Evolutionary conservation across 1,140 invertebrate genomes (phyloP).

Genomic region (Ptiloglossa arizonensis): DNA sequence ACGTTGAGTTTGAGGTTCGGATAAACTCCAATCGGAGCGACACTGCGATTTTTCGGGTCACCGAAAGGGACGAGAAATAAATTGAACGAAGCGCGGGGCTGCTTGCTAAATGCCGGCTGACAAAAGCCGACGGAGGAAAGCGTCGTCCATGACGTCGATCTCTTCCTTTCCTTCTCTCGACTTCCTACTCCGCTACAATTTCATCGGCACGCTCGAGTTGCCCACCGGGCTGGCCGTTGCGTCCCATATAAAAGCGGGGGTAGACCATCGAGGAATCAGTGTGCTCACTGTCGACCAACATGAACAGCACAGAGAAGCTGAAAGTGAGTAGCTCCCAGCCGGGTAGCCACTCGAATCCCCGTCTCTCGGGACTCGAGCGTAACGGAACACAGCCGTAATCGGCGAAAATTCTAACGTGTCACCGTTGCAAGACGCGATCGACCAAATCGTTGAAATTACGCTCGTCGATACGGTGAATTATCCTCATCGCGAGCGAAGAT

Average conservation of each 20-base stretch:
- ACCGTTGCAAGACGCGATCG: neutral
- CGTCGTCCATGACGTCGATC: constrained; percentile 49
- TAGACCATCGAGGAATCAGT: constrained; percentile 72
- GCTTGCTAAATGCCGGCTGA: constrained; percentile 39
- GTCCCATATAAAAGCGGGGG: constrained; percentile 77
- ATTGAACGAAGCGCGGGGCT: constrained; percentile 22
- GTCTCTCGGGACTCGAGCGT: constrained; percentile 31
- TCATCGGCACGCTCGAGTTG: constrained; percentile 71
- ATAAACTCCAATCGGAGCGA: too few relatives aligned
- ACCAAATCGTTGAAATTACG: neutral
- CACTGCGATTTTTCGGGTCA: too few relatives aligned
- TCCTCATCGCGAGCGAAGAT: neutral
- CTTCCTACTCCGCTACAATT: constrained; percentile 72
- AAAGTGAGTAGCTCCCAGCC: constrained; percentile 77
- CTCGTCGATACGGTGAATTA: neutral
- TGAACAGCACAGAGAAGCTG: constrained; percentile 79
- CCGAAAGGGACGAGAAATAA: constrained; percentile 34
- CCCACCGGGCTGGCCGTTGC: constrained; percentile 52
- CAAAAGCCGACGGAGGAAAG: constrained; percentile 59
- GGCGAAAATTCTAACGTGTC: constrained; percentile 22
- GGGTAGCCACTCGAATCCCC: constrained; percentile 48
- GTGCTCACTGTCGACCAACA: constrained; percentile 79
- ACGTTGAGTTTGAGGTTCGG: too few relatives aligned
- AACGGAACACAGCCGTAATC: constrained; percentile 7
- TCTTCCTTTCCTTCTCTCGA: constrained; percentile 64